phyloP scores from a whole-genome alignment of 2,797 vertebrate species.

The Sebastolobus altivelis region DNA sequence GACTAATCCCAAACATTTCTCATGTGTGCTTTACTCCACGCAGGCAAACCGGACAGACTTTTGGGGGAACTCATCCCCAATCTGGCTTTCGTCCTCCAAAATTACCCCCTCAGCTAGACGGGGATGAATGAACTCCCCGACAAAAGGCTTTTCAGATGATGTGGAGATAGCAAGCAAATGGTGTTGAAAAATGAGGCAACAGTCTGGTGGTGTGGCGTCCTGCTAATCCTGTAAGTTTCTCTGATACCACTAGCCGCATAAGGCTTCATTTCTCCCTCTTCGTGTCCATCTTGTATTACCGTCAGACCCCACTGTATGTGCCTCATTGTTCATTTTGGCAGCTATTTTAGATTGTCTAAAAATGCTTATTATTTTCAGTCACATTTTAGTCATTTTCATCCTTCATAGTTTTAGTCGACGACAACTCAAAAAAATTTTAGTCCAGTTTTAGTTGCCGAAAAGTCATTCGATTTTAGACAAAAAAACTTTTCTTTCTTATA shows the following conservation, averaged over 20 bases:
- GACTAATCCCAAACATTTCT: conserved; percentile 31
- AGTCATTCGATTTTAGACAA: too few relatives aligned
- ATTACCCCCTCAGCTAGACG: conserved; percentile 23
- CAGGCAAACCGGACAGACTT: conserved; percentile 25
- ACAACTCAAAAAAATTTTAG: too few relatives aligned
- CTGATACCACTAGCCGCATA: conserved; percentile 31
- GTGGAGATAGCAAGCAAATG: conserved; percentile 58
- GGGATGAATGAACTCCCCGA: conserved; percentile 29
- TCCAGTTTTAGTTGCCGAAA: too few relatives aligned
- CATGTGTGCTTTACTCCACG: conserved; percentile 15
- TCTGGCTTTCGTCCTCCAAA: conserved; percentile 34
- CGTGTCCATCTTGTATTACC: conserved; percentile 12
- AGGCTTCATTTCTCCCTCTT: conserved; percentile 10
- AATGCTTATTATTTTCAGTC: too few relatives aligned
- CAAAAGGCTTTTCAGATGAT: conserved; percentile 47
- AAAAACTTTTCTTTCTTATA: too few relatives aligned
- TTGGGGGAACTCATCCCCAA: conserved; percentile 28
- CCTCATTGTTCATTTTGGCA: too few relatives aligned
- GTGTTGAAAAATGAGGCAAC: conserved; percentile 37
- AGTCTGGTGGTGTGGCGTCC: conserved; percentile 29
- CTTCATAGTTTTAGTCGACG: too few relatives aligned
- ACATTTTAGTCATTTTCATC: too few relatives aligned
- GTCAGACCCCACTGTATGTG: conserved; percentile 1
- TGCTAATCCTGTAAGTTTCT: conserved; percentile 60
- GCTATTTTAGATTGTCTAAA: too few relatives aligned